Evolutionary conservation across 2,113 vertebrate genomes (phyloP).

Genomic region (Anhinga rufa): DNA sequence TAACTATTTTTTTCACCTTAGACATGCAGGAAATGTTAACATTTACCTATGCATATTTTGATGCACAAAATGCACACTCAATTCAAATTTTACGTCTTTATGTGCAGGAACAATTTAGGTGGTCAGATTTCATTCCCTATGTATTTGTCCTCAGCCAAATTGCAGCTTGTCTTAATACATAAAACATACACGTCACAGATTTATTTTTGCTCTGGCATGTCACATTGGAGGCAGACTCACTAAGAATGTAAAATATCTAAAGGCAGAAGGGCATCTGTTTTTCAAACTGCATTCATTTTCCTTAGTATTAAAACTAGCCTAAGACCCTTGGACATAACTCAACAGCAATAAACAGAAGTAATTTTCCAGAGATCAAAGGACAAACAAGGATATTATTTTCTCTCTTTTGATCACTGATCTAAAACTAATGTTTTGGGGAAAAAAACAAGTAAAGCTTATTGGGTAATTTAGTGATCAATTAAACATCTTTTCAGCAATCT

Average conservation of each 20-base stretch:
- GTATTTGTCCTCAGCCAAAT: background rate
- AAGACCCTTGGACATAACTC: background rate
- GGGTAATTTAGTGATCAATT: constrained; percentile 26
- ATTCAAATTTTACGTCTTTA: background rate
- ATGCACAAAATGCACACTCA: background rate
- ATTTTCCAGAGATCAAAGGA: constrained; percentile 18
- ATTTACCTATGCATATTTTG: background rate
- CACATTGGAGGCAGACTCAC: background rate
- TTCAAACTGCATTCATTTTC: constrained; percentile 1
- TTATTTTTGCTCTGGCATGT: background rate
- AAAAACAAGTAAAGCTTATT: background rate
- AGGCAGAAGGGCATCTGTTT: constrained; percentile 21
- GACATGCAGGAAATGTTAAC: background rate
- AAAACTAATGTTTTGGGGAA: background rate
- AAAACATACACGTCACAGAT: background rate
- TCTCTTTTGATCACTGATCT: background rate
- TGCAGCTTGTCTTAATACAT: background rate
- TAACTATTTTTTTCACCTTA: background rate
- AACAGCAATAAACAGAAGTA: background rate
- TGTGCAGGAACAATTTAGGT: background rate
- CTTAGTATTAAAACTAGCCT: background rate
- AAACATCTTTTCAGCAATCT: constrained; percentile 8
- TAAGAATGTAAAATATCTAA: background rate
- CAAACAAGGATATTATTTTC: background rate
- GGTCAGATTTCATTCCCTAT: background rate